Conservation (phyloP, 2,888 invertebrate genomes). For the Lithodes maja region DNA sequence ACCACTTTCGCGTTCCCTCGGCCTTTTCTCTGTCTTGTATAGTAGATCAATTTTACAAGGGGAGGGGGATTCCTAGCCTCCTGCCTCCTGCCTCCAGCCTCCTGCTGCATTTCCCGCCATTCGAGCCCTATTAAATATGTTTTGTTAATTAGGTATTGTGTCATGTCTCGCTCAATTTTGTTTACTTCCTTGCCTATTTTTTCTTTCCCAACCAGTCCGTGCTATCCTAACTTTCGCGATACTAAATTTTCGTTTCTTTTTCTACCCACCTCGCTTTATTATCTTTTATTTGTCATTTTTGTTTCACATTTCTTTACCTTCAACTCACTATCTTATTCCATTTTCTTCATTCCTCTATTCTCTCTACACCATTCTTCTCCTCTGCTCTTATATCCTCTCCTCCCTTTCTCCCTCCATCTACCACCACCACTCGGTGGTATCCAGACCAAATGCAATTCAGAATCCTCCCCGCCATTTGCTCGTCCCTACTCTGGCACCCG, state of each 20-base stretch:
- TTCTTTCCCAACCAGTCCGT: background rate
- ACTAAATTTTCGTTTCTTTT: background rate
- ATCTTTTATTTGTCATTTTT: background rate
- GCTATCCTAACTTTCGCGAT: background rate
- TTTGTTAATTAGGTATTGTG: no score
- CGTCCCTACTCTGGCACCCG: background rate
- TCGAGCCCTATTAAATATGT: background rate
- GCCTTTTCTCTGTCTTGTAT: background rate
- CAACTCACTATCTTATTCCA: background rate
- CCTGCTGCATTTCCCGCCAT: background rate
- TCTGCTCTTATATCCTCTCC: background rate
- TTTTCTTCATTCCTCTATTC: background rate
- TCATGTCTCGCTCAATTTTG: background rate
- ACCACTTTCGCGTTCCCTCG: no score
- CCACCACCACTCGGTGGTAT: background rate
- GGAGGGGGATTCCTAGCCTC: no score
- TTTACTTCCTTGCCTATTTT: background rate
- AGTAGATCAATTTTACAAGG: no score
- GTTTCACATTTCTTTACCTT: background rate
- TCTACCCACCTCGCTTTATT: background rate
- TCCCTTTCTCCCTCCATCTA: background rate
- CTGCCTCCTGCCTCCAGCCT: no score
- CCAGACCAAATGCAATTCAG: conserved; percentile 41
- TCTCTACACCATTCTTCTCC: background rate
- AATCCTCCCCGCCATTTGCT: conserved; percentile 42